phyloP scores from a whole-genome alignment of 2,113 vertebrate genomes.

The Zapornia atra region DNA sequence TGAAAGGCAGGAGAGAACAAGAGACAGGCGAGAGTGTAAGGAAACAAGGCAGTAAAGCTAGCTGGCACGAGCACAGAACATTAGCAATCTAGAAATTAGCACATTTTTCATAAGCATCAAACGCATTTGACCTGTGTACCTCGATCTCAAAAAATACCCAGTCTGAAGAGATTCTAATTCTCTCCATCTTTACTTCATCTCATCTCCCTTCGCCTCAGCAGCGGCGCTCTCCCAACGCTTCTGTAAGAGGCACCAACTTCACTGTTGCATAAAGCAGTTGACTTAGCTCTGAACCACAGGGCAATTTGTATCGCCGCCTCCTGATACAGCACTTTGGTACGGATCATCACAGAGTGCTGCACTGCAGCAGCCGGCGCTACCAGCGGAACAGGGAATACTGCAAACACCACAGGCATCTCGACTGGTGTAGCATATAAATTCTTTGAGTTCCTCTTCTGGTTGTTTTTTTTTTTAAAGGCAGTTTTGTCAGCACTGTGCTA shows the following conservation, averaged over 20 bases:
- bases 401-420: not conserved
- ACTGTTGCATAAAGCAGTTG: not conserved
- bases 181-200: not conserved
- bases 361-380: slow-evolving; percentile 41
- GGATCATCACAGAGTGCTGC: not conserved
- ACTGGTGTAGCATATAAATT: not conserved
- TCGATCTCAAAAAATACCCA: not conserved
- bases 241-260: not conserved
- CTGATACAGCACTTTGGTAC: not conserved
- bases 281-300: not conserved
- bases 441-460: not conserved
- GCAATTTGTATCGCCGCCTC: not conserved
- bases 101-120: not conserved
- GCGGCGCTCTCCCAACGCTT: not conserved
- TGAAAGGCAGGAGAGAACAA: not conserved
- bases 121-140: not conserved
- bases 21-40: not conserved
- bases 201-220: not conserved
- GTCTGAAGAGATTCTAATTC: slow-evolving; percentile 9
- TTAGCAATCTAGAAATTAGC: not conserved
- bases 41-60: not conserved
- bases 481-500: not conserved
- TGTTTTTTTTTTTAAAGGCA: not conserved
- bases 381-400: not conserved
- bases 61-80: not conserved